Evolutionary conservation across 2,888 invertebrate genomes (phyloP).

Genomic region (Erannis defoliaria): DNA sequence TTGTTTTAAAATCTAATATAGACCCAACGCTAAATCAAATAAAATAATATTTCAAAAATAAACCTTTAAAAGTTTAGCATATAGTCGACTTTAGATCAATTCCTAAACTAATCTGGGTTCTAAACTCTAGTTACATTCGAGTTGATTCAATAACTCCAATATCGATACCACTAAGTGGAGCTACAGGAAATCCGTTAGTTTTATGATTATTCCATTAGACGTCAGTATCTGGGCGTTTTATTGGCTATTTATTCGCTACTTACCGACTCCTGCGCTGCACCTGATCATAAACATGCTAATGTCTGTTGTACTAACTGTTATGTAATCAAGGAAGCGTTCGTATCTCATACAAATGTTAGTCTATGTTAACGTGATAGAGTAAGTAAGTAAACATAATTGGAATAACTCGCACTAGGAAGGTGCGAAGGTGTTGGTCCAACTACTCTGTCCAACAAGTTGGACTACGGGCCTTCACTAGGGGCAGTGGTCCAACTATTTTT

Average conservation of each 20-base stretch:
- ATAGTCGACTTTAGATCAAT: too few relatives aligned
- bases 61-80: too few relatives aligned
- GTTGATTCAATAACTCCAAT: slow-evolving; percentile 2
- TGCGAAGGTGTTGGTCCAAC: too few relatives aligned
- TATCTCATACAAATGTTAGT: slow-evolving; percentile 11
- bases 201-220: slow-evolving; percentile 36
- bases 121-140: not conserved
- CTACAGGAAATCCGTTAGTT: slow-evolving; percentile 21
- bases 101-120: not conserved
- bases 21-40: too few relatives aligned
- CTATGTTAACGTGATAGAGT: too few relatives aligned
- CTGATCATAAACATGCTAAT: slow-evolving; percentile 33
- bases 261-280: slow-evolving; percentile 27
- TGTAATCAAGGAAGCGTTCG: slow-evolving; percentile 23
- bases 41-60: too few relatives aligned
- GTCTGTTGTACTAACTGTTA: slow-evolving; percentile 17
- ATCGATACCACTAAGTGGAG: slow-evolving; percentile 8
- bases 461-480: too few relatives aligned
- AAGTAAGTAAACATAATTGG: too few relatives aligned
- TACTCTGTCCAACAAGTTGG: too few relatives aligned
- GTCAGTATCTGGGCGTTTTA: slow-evolving; percentile 28
- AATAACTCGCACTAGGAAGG: too few relatives aligned
- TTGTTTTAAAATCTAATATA: too few relatives aligned
- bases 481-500: too few relatives aligned
- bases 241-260: slow-evolving; percentile 11